Evolutionary conservation across 2,888 invertebrate genomes (phyloP).

Genomic region (Unio delphinus): DNA sequence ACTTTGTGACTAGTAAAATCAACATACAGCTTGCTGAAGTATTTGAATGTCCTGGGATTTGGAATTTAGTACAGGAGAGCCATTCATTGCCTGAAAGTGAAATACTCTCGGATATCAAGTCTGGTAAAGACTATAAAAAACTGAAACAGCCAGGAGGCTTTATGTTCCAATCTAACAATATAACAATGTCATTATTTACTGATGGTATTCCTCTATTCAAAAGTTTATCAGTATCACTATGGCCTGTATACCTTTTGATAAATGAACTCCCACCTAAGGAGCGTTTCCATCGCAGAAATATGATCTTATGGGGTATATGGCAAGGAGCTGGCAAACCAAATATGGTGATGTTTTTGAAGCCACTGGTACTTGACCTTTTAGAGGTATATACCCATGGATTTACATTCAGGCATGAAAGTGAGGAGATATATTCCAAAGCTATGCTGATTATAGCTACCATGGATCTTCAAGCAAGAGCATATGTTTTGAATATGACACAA

Average conservation of each 20-base stretch:
- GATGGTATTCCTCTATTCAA: conserved; percentile 16
- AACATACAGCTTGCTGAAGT: too few species aligned
- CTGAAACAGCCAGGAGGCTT: too few species aligned
- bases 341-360: conserved; percentile 21
- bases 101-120: too few species aligned
- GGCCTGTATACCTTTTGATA: conserved; percentile 26
- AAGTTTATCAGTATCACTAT: conserved; percentile 16
- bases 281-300: conserved; percentile 17
- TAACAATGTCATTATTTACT: conserved; percentile 7
- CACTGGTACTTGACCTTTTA: conserved; percentile 17
- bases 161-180: too few species aligned
- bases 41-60: too few species aligned
- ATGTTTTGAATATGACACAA: conserved; percentile 24
- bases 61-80: too few species aligned
- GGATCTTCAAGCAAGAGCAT: conserved; percentile 29
- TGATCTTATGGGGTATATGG: conserved; percentile 14
- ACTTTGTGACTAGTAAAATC: too few species aligned
- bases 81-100: too few species aligned
- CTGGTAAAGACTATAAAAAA: too few species aligned
- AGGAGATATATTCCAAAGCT: conserved; percentile 4
- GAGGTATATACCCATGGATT: conserved; percentile 9
- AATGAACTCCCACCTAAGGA: conserved; percentile 22
- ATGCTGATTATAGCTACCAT: conserved; percentile 19
- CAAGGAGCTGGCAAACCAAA: conserved; percentile 2
- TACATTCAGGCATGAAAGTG: conserved; percentile 3